A percentile compares a stretch with the other conserved stretches of the same genome.
Evolutionary conservation across 92 coral and sea anemone species (phyloP).

Genomic region (Meandrina meandrites): DNA sequence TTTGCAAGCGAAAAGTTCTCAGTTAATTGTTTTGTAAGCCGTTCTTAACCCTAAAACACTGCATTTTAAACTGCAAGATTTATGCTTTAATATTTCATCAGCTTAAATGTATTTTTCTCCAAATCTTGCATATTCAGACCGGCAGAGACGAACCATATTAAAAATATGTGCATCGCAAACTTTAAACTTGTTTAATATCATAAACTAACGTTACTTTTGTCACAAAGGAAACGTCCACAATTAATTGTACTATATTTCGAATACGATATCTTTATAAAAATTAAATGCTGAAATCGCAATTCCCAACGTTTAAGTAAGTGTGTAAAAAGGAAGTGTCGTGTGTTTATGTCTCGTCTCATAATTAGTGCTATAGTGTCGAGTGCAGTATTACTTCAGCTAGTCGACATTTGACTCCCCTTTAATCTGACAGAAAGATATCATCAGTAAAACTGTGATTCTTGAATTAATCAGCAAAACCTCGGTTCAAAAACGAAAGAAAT

Average conservation of each 20-base stretch:
- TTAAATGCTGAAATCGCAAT: background rate
- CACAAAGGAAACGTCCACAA: background rate
- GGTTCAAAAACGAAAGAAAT: background rate
- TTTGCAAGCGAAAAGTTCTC: background rate
- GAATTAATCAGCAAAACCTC: background rate
- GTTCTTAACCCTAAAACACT: background rate
- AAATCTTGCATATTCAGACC: constrained; percentile 26
- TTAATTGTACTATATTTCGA: background rate
- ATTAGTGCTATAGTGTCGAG: constrained; percentile 7
- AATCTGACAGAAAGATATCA: background rate
- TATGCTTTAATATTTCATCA: constrained; percentile 40
- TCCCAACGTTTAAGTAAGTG: constrained; percentile 1
- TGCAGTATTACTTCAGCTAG: background rate
- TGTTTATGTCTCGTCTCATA: constrained; percentile 21
- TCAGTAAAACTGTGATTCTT: background rate
- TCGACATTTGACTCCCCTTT: constrained; percentile 1
- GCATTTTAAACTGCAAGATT: constrained; percentile 5
- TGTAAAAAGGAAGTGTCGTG: constrained; percentile 2
- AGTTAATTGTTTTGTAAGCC: background rate
- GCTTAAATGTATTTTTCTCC: constrained; percentile 12
- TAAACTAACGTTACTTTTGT: background rate
- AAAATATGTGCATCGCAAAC: constrained; percentile 4
- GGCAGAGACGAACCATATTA: background rate
- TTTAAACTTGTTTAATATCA: constrained; percentile 21
- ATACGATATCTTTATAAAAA: background rate